A percentile compares a stretch with the other conserved stretches of the same genome.
Conservation (phyloP, 1,140 invertebrate genomes). For the Alviniconcha marisindica region DNA sequence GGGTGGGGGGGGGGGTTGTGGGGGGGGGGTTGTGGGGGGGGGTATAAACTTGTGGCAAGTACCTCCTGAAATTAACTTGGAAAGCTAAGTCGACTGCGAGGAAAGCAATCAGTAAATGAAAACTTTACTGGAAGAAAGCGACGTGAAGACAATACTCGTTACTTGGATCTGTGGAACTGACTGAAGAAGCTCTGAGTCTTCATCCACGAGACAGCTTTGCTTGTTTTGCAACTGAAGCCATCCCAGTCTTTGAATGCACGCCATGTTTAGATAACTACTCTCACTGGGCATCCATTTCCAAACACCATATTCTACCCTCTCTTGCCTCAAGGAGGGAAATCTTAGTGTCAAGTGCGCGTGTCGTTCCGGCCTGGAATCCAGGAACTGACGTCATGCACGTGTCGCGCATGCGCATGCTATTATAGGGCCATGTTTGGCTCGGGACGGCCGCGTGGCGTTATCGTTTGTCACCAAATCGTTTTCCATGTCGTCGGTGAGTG, state of each 20-base stretch:
- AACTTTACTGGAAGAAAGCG: too few relatives aligned
- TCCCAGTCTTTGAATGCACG: too few relatives aligned
- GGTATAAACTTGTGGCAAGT: too few relatives aligned
- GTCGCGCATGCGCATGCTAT: neutral
- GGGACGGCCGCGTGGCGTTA: neutral
- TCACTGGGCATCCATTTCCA: too few relatives aligned
- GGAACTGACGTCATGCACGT: neutral
- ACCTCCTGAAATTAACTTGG: too few relatives aligned
- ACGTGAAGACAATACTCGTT: too few relatives aligned
- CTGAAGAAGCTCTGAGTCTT: too few relatives aligned
- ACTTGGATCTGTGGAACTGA: too few relatives aligned
- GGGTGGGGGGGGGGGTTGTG: neutral
- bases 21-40: neutral
- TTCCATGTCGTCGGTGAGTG: neutral
- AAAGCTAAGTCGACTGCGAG: neutral
- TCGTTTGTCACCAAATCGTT: constrained; percentile 9
- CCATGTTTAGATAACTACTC: too few relatives aligned
- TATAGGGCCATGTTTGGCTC: neutral
- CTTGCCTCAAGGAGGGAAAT: neutral
- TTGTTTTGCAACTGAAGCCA: neutral
- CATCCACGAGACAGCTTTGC: too few relatives aligned
- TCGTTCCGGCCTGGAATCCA: neutral
- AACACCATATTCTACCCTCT: too few relatives aligned
- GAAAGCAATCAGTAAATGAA: neutral
- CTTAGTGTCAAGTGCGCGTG: constrained; percentile 5